Evolutionary conservation across 2,888 invertebrate species (phyloP), one percentile per base, ranked within the genome.

Genomic region (Philonicus albiceps): DNA sequence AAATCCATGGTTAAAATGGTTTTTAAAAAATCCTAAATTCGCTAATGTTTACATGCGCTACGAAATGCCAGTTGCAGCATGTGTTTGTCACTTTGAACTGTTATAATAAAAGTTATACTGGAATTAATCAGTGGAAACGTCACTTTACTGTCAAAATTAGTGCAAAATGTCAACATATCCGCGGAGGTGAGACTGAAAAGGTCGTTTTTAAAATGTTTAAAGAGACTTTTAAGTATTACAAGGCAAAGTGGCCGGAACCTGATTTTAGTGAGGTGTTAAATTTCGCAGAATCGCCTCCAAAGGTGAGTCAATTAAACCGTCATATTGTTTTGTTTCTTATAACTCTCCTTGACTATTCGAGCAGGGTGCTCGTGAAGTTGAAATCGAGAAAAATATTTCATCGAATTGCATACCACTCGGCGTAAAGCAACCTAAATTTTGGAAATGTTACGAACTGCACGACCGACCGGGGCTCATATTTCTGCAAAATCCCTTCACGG

Each of bases 401-500:
- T 16, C 1, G 16, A 40, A 37, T 22, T 27, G 64, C 73, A 31
- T 84, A 40, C 72, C 72, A 27, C 30, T 40, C 30, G 91, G 91
- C 0, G 83, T 91, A 11, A 87, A 88, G 88, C 91, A 93, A 11
- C 87, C 91, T 0, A 89, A 91, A 34, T 90, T 93, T 53, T 97
- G 97, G 97, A 92, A 94, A 89, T 91, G 94, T 55, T 96, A 93
- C 90, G 93, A 93, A 88, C 92, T 96, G 31, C 89, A 90, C n/a
- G 91, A 93, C 53, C 94, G 95, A 88, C 95, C 95, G 87, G 97
- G 98, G n/a, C 93, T 98, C 81, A 92, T 97, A 89, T 94, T 96
- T 84, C 96, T 98, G 87, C 93, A 93, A 89, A 97, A 98, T 92
- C 97, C 98, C 19, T 98, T 98, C 91, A 96, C 95, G 37, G 88